These are phyloP conservation scores for Anser cygnoides DNA, from an alignment of 2,113 vertebrate species.

Conservation along the genomic window DNA sequence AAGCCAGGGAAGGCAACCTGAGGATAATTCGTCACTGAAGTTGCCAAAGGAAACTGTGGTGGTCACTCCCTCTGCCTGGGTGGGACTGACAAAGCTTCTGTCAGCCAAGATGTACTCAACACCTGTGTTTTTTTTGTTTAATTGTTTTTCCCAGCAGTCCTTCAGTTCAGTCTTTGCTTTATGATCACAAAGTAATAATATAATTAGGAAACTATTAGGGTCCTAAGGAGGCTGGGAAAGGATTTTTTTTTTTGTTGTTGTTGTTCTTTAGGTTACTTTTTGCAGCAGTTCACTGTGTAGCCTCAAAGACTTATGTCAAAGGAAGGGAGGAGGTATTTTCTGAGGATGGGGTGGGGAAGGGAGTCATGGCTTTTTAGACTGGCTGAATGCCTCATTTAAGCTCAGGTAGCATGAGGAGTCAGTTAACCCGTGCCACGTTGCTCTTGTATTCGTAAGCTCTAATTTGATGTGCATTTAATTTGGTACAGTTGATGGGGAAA, in stretches of 20 bases:
- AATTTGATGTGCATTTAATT: not conserved
- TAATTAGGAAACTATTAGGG: not conserved
- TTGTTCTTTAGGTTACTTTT: not conserved
- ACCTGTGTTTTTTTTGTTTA: not conserved
- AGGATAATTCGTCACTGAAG: not conserved
- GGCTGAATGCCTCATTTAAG: not conserved
- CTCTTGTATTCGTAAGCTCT: not conserved
- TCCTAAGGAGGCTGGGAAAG: not conserved
- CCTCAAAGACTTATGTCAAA: not conserved
- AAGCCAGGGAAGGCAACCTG: not conserved
- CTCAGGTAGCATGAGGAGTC: not conserved
- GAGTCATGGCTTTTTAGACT: not conserved
- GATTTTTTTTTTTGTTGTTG: not conserved
- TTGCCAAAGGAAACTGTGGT: not conserved
- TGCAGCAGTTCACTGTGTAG: not conserved
- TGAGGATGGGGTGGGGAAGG: not conserved
- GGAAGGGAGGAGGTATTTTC: not conserved
- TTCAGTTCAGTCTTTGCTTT: not conserved
- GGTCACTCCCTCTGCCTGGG: not conserved
- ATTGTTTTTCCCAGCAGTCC: not conserved
- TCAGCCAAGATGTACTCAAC: not conserved
- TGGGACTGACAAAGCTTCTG: not conserved
- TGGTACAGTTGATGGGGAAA: not conserved
- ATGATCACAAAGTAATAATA: not conserved
- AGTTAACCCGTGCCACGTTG: not conserved